Conservation (phyloP, 2,113 vertebrate genomes). For the Aphyosemion australe region DNA sequence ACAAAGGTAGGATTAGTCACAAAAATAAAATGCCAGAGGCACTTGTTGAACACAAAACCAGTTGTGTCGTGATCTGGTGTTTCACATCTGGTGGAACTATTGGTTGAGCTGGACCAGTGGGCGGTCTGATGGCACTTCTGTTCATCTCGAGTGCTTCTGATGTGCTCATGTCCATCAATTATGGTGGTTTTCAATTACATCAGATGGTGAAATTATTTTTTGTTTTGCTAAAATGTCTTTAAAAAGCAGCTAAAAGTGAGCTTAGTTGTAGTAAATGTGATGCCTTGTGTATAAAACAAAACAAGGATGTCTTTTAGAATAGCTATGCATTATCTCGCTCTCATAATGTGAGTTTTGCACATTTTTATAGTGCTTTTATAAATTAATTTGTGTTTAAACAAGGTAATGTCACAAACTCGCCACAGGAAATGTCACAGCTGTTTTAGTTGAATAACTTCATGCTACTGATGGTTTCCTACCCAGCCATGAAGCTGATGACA, state of each 20-base stretch:
- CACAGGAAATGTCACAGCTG: too few species aligned
- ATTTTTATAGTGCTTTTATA: too few species aligned
- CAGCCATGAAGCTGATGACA: slow-evolving; percentile 99
- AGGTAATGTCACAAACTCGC: too few species aligned
- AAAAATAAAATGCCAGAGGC: background rate
- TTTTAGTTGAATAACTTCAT: too few species aligned
- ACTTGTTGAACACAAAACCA: background rate
- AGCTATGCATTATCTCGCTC: too few species aligned
- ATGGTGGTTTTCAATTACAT: background rate
- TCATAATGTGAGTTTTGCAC: background rate
- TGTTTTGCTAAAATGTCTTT: background rate
- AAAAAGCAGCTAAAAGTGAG: background rate
- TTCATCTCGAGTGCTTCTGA: background rate
- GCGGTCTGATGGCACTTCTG: background rate
- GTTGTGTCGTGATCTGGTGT: background rate
- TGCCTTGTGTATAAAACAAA: background rate
- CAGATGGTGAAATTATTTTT: background rate
- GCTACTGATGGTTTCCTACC: slow-evolving; percentile 31
- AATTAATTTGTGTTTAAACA: too few species aligned
- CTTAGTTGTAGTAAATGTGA: background rate
- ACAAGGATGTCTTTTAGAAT: too few species aligned
- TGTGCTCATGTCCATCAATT: background rate
- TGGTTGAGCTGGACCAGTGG: background rate
- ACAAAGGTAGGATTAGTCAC: background rate
- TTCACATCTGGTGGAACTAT: background rate